Evolutionary conservation across 2,797 vertebrate genomes (phyloP), one percentile per base, ranked within the genome.

Genomic region (Gouania willdenowi): DNA sequence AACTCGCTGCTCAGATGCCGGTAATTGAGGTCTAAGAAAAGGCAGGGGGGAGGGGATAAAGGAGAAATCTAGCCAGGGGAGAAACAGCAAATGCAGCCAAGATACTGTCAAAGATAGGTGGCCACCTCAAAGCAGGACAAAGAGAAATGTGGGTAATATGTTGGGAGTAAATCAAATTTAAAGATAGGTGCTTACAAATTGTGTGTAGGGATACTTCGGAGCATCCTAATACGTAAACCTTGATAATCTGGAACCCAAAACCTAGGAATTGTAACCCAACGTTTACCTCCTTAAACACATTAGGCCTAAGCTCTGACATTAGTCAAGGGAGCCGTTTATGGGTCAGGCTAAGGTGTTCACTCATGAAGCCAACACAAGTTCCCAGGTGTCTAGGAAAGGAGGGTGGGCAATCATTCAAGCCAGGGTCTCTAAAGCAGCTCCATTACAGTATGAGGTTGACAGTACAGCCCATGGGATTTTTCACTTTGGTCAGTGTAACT

Each of bases 121-220:
- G 54, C 43, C 27, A 15, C 1, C 4, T 28, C 36, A 35, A 45
- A 37, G 8, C 32, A 14, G 26, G 67, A 67, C 64, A 45, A 48
- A 78, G 62, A 85, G 48, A 50, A 80, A 83, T 79, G 61, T 48
- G 37, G 40, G 64, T 73, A 86, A 84, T 79, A 75, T 66, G 3
- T 31, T 18, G 3, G 11, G 19, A 27, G 68, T 41, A 77, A 82
- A 85, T 77, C 52, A 42, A 77, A 76, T 80, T 67, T 40, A 45
- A 76, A 79, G 82, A 86, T 64, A 61, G 71, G 87, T 83, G 72
- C 28, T 39, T 65, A 63, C 77, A 82, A 81, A 84, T 64, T 66
- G 31, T 9, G 5, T 45, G 26, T 41, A 30, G 58, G 61, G 77
- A 71, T 63, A 44, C 57, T 43, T 48, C 35, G 59, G 41, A 63